These are phyloP conservation scores for Apotomis turbidana DNA, from an alignment of 2,888 invertebrate genomes.

Conservation along the genomic window DNA sequence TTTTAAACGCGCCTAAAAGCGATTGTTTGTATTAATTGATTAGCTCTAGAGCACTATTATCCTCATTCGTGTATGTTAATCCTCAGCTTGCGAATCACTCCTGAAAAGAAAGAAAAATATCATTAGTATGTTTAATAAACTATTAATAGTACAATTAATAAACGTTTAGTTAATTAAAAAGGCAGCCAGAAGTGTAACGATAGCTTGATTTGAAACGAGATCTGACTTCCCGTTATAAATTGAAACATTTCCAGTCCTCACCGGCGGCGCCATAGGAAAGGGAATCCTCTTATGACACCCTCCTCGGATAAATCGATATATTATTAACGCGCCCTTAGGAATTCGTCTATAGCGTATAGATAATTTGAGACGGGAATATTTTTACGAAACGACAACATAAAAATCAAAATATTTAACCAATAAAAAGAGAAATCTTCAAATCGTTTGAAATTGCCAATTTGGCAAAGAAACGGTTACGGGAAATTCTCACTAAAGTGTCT, in stretches of 20 bases:
- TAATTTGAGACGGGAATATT: constrained; percentile 22
- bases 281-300: constrained; percentile 58
- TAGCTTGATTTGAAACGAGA: constrained; percentile 42
- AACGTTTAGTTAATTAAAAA: constrained; percentile 45
- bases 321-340: constrained; percentile 45
- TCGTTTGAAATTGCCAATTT: constrained; percentile 15
- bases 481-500: not conserved
- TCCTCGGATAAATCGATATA: constrained; percentile 55
- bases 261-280: constrained; percentile 56
- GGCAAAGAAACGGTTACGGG: not conserved
- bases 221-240: constrained; percentile 48
- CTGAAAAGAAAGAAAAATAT: constrained; percentile 68
- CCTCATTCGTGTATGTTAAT: constrained; percentile 67
- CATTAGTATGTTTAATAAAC: constrained; percentile 31
- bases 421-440: constrained; percentile 4
- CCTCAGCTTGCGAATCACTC: constrained; percentile 73
- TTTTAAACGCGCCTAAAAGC: constrained; percentile 52
- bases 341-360: constrained; percentile 49
- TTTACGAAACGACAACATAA: constrained; percentile 12
- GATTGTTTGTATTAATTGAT: constrained; percentile 60
- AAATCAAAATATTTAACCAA: constrained; percentile 9
- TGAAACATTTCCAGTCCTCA: constrained; percentile 55
- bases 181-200: constrained; percentile 55
- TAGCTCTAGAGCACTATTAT: constrained; percentile 69
- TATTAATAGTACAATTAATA: constrained; percentile 28